Evolutionary conservation across 2,888 invertebrate species (phyloP).

Genomic region (Gryllus longicercus): DNA sequence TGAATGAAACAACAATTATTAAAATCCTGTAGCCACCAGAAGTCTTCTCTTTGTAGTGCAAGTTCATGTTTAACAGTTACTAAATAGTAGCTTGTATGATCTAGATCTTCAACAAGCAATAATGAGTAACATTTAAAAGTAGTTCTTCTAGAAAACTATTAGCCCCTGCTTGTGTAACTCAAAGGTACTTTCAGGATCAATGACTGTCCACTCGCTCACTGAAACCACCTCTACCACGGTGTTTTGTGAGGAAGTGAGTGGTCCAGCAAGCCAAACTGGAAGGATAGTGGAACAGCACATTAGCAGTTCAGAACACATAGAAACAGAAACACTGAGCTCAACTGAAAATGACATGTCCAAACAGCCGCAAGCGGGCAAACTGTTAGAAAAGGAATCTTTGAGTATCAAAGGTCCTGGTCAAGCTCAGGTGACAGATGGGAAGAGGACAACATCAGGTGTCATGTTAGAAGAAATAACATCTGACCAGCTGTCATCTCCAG

Average conservation of each 20-base stretch:
- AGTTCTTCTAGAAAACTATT: too few species aligned
- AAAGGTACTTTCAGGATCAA: conserved; percentile 58
- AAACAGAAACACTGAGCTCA: conserved; percentile 18
- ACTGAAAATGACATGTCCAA: conserved; percentile 22
- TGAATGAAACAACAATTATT: too few species aligned
- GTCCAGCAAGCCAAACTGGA: conserved; percentile 11
- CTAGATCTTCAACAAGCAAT: too few species aligned
- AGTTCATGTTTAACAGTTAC: too few species aligned
- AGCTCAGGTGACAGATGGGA: neutral
- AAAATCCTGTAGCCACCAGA: neutral
- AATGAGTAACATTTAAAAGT: too few species aligned
- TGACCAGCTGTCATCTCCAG: conserved; percentile 12
- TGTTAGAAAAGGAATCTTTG: conserved; percentile 20
- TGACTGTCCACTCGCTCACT: conserved; percentile 63
- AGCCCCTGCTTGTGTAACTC: neutral
- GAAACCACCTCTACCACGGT: conserved; percentile 61
- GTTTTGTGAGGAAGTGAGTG: conserved; percentile 52
- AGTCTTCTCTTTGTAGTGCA: neutral
- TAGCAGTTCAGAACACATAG: conserved; percentile 4
- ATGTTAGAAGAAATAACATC: conserved; percentile 32
- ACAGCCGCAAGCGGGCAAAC: conserved; percentile 3
- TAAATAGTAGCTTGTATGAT: too few species aligned
- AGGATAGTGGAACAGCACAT: conserved; percentile 11
- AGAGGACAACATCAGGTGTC: conserved; percentile 18
- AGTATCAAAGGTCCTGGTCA: neutral